These are phyloP conservation scores for Galerucella calmariensis DNA, from an alignment of 2,888 invertebrate species.

Conservation along the genomic window DNA sequence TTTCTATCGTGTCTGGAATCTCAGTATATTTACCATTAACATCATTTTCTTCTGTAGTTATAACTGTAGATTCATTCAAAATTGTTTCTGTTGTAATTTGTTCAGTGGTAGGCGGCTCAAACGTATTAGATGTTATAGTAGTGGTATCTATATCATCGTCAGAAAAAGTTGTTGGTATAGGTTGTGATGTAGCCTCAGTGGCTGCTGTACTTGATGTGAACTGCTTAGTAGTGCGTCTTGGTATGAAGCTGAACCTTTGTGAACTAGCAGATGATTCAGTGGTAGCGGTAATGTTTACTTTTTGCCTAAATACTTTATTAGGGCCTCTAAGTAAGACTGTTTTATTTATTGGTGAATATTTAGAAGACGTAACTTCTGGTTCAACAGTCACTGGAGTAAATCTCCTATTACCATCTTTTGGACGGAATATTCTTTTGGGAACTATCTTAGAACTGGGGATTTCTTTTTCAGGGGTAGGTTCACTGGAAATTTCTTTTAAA, in stretches of 20 bases:
- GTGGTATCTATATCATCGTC: constrained; percentile 3
- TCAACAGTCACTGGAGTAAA: constrained; percentile 3
- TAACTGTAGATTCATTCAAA: neutral
- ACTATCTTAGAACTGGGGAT: neutral
- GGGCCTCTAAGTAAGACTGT: constrained; percentile 25
- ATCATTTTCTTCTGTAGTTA: constrained; percentile 15
- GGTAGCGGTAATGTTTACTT: neutral
- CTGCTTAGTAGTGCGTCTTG: constrained; percentile 14
- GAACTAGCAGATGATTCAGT: constrained; percentile 14
- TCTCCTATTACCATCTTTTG: constrained; percentile 17
- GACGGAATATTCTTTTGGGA: constrained; percentile 27
- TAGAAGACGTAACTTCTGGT: constrained; percentile 13
- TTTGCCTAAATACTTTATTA: constrained; percentile 21
- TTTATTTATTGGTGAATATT: constrained; percentile 25
- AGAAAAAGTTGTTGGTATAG: neutral
- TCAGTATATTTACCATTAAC: constrained; percentile 9
- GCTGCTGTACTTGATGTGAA: neutral
- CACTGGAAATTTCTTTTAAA: constrained; percentile 2
- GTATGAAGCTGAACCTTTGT: constrained; percentile 17
- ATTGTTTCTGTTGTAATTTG: constrained; percentile 26
- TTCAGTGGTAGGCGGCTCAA: neutral
- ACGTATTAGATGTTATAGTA: constrained; percentile 13
- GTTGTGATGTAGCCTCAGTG: neutral
- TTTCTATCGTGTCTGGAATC: neutral
- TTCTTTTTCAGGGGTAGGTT: neutral